These are phyloP conservation scores for Melanotaenia parkinsoni DNA, from an alignment of 2,797 vertebrate species.

Conservation along the genomic window DNA sequence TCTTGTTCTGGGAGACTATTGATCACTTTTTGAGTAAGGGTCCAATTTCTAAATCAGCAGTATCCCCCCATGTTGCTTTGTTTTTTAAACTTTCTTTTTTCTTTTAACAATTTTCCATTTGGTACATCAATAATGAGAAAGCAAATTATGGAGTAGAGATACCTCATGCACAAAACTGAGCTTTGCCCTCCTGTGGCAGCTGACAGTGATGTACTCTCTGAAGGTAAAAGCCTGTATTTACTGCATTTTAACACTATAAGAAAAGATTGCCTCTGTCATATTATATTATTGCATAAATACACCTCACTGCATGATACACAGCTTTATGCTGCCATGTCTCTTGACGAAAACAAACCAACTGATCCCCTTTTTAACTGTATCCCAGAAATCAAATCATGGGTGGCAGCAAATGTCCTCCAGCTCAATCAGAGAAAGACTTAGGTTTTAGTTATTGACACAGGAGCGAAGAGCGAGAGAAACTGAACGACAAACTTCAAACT, in stretches of 20 bases:
- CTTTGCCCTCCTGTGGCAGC: constrained; percentile 33
- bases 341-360: neutral
- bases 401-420: neutral
- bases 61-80: constrained; percentile 16
- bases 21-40: constrained; percentile 52
- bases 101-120: constrained; percentile 66
- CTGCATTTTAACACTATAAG: constrained; percentile 14
- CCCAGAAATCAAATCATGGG: neutral
- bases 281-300: constrained; percentile 4
- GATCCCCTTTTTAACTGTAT: neutral
- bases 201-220: constrained; percentile 40
- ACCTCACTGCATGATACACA: no score
- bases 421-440: neutral
- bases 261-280: constrained; percentile 21
- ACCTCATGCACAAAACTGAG: constrained; percentile 73
- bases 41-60: constrained; percentile 58
- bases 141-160: constrained; percentile 33
- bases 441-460: neutral
- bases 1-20: constrained; percentile 12
- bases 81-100: constrained; percentile 13
- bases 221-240: constrained; percentile 38
- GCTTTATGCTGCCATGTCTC: neutral
- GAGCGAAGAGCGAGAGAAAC: neutral
- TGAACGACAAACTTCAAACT: no score
- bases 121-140: constrained; percentile 49